Base-by-base conservation (phyloP, 2,888 invertebrate species). In the Branchipolynoe longqiensis region DNA sequence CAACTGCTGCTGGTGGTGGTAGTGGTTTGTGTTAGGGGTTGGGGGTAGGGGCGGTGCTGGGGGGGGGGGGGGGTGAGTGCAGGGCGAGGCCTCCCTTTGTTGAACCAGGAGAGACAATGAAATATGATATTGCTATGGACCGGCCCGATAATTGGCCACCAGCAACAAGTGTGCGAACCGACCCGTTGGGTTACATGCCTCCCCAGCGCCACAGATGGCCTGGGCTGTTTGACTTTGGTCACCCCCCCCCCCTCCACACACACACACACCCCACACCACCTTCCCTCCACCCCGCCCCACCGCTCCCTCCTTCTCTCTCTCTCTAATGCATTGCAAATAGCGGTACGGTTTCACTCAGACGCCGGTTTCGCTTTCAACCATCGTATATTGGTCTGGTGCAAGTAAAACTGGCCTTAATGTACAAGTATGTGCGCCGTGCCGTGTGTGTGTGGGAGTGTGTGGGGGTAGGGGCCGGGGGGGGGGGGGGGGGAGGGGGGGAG, bases 271-370 rank as follows among this genome's bases (percentile, higher is more conserved):
- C n/a, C n/a, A n/a, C n/a, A n/a, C n/a, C n/a, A n/a, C n/a, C n/a
- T n/a, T n/a, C 58, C 12, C 12, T 25, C 58, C n/a, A 14, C 62
- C 62, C 2, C 31, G 28, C n/a, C 31, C 62, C 69, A 69, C 36
- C 58, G 4, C 12, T 25, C 58, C n/a, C n/a, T 31, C 62, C 2
- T 62, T 31, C n/a, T 25, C 62, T 38, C 33, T 33, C 78, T 41
- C 78, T 78, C 78, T 78, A 78, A 78, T 78, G 78, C 48, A 78
- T 78, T 78, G 48, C 78, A 78, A 78, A 78, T 78, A 78, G 41
- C 78, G 78, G 78, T 28, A 22, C 12, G 78, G 78, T 78, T 78
- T 78, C 54, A 78, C 41, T 54, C 3, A 25, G 22, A 41, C 78
- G 8, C 41, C 12, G 41, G 48, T 48, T 78, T 78, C 48, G 48